Evolutionary conservation across 2,113 vertebrate genomes (phyloP).

Genomic region (Eolophus roseicapilla): DNA sequence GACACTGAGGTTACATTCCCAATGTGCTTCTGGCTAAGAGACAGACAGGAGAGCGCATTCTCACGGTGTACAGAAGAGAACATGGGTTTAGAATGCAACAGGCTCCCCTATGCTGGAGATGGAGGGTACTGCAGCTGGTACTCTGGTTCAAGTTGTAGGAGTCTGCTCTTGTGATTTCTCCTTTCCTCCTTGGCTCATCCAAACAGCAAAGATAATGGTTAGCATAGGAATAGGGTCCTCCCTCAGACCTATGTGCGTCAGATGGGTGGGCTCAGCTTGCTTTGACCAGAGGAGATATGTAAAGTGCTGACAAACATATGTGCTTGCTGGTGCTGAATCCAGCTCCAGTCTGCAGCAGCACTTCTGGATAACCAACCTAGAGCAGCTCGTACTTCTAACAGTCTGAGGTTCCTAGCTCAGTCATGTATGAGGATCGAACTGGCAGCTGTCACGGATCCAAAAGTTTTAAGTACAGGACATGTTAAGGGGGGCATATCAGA

Average conservation of each 20-base stretch:
- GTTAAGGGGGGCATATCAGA: neutral
- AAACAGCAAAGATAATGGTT: neutral
- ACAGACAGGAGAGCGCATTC: neutral
- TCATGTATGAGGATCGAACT: neutral
- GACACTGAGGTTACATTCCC: neutral
- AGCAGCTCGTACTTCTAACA: neutral
- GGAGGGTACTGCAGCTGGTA: neutral
- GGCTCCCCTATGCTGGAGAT: neutral
- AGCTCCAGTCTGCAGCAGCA: neutral
- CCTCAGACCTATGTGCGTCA: rapidly evolving
- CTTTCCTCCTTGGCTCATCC: neutral
- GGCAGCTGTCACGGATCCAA: neutral
- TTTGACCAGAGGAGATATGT: neutral
- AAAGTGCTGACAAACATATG: neutral
- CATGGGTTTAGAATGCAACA: rapidly evolving
- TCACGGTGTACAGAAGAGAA: neutral
- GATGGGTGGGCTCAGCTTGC: neutral
- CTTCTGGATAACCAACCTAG: neutral
- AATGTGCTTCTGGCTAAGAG: neutral
- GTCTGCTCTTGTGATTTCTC: neutral
- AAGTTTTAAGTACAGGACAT: neutral
- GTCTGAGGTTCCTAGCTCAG: neutral
- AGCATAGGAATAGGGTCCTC: neutral
- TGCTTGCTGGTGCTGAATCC: neutral
- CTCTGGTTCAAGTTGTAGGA: neutral